These are phyloP conservation scores for Heteractis magnifica DNA, from an alignment of 92 coral and sea anemone species.

Conservation along the genomic window DNA sequence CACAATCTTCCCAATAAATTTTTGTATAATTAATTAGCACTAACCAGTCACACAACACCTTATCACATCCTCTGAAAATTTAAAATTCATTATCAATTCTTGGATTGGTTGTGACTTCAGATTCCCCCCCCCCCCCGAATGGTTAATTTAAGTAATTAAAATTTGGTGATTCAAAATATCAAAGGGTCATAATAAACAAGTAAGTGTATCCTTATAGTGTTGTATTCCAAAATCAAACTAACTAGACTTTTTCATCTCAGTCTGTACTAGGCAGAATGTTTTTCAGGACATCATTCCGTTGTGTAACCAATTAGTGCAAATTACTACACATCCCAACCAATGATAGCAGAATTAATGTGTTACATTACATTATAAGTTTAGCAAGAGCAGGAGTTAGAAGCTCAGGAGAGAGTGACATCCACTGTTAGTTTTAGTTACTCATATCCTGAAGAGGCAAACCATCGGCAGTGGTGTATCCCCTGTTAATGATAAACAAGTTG, in stretches of 20 bases:
- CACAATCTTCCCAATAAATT: no score
- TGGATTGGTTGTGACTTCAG: no score
- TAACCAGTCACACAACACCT: no score
- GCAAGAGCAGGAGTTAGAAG: slow-evolving; percentile 4
- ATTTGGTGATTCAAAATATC: no score
- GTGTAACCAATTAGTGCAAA: not conserved
- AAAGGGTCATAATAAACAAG: no score
- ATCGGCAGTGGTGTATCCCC: slow-evolving; percentile 60
- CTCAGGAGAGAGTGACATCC: slow-evolving; percentile 18
- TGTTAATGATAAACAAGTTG: slow-evolving; percentile 50
- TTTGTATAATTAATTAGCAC: no score
- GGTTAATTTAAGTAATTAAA: no score
- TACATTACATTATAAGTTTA: slow-evolving; percentile 5
- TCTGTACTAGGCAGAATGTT: no score
- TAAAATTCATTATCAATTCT: no score
- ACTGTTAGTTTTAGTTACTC: slow-evolving; percentile 45
- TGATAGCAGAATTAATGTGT: not conserved
- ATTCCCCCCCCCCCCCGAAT: no score
- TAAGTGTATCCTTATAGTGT: no score
- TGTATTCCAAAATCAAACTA: not conserved
- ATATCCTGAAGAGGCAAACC: slow-evolving; percentile 71
- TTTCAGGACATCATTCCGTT: not conserved
- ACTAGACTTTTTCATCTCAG: not conserved
- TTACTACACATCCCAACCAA: not conserved
- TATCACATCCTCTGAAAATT: no score